Evolutionary conservation across 2,113 vertebrate genomes (phyloP), one percentile per base, ranked within the genome.

Genomic region (Clinocottus analis): DNA sequence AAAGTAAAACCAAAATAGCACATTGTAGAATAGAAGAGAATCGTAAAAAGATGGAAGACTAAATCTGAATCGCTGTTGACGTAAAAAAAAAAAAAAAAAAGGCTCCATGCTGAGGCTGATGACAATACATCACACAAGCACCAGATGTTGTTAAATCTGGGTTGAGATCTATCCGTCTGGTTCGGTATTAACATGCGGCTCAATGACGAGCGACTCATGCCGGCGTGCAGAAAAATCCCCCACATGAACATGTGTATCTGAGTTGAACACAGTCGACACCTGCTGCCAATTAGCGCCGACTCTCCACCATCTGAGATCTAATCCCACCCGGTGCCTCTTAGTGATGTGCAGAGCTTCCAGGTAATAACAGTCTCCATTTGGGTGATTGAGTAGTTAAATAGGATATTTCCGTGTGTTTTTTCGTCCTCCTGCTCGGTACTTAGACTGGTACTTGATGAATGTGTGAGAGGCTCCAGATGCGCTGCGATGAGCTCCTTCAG

Each of bases 341-440:
- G 73, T 53, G 65, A 82, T 75, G 75, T 49, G 82, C 70, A 23
- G 72, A 76, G 76, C 84, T 88, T 63, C 69, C 80, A 86, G 75
- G 85, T 90, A 85, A 86, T 90, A 85, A 89, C 83, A 68, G 77
- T 84, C 86, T 89, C 79, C 86, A 87, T 90, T 91, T 83, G 80
- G 69, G 77, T 86, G 88, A 90, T 80, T 86, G 86, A 89, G 77
- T 84, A 80, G 83, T 85, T 88, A 88, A 89, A 89, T 79, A 75
- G 75, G 74, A 86, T 65, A 81, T 73, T 74, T 87, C 43, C 10
- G 13, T 63, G 41, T 84, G 56, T 71, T 72, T 74, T 74, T 67
- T 77, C 23, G 16, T 16, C 41, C 47, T 69, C 45, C 58, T 80
- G 72, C 62, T 53, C 67, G 80, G 73, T 71, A 68, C 47, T 82